Conservation (phyloP, 2,113 vertebrate species). For the Cranoglanis bouderius region DNA sequence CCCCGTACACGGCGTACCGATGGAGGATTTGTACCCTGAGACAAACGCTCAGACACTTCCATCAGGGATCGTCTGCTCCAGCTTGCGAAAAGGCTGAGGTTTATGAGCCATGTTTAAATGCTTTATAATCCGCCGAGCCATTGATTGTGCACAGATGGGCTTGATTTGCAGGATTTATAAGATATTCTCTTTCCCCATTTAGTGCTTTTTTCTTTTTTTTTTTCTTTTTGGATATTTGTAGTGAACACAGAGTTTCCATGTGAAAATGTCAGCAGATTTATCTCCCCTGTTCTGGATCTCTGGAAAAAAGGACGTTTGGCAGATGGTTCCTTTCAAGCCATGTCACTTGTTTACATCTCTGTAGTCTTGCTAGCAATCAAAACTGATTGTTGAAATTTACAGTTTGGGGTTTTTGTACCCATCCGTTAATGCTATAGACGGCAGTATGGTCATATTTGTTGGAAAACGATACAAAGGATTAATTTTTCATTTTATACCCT, state of each 20-base stretch:
- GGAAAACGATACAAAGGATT: too few species aligned
- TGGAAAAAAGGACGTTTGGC: not conserved
- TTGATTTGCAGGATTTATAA: constrained; percentile 43
- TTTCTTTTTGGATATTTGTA: constrained; percentile 6
- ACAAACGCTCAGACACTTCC: constrained; percentile 27
- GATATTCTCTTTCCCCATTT: constrained; percentile 12
- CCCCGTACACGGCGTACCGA: not conserved
- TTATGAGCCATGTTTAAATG: constrained; percentile 48
- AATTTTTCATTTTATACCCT: not conserved
- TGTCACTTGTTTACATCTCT: constrained; percentile 12
- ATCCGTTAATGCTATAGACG: not conserved
- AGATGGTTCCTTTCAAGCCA: constrained; percentile 7
- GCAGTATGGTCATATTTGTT: too few species aligned
- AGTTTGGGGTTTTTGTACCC: not conserved
- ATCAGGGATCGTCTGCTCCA: constrained; percentile 18
- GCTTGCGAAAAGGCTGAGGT: constrained; percentile 7
- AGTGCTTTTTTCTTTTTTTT: not conserved
- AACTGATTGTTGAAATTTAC: not conserved
- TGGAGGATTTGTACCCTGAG: constrained; percentile 14
- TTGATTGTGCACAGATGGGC: constrained; percentile 54
- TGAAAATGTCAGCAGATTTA: constrained; percentile 45
- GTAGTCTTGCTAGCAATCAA: not conserved
- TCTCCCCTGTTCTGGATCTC: constrained; percentile 25
- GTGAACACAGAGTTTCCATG: constrained; percentile 39
- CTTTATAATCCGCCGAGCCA: constrained; percentile 42